Percentiles rank a stretch among this genome's conserved stretches.
Evolutionary conservation across 2,888 invertebrate genomes (phyloP).

Genomic region (Ceriagrion tenellum): DNA sequence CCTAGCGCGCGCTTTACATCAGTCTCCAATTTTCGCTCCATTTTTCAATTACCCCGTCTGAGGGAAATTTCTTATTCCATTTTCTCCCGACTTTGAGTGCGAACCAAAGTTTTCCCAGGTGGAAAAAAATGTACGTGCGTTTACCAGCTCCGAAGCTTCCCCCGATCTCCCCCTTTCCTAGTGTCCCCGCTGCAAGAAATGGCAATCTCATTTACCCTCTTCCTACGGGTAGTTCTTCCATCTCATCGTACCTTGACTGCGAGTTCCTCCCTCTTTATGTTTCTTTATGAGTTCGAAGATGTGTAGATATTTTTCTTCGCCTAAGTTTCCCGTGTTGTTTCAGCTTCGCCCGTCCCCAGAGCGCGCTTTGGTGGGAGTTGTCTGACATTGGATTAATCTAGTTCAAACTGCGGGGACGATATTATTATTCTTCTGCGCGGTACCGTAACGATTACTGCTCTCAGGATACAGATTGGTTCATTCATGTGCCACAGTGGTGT

Average conservation of each 20-base stretch:
- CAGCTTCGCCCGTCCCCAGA: too few relatives aligned
- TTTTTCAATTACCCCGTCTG: constrained; percentile 19
- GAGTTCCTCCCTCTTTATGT: too few relatives aligned
- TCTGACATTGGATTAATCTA: background rate
- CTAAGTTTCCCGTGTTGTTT: too few relatives aligned
- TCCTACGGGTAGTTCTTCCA: background rate
- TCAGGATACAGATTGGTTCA: background rate
- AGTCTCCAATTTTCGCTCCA: constrained; percentile 18
- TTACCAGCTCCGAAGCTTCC: background rate
- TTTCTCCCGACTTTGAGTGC: background rate
- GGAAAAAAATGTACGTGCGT: background rate
- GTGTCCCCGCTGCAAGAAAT: background rate
- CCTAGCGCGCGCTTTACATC: background rate
- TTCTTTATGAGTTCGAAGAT: too few relatives aligned
- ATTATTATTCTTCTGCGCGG: background rate
- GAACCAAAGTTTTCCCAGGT: background rate
- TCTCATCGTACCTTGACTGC: background rate
- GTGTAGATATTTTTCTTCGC: too few relatives aligned
- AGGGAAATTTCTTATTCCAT: constrained; percentile 12
- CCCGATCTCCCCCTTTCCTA: background rate
- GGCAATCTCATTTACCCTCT: background rate
- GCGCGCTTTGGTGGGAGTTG: too few relatives aligned
- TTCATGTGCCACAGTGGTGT: background rate
- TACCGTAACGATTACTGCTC: background rate
- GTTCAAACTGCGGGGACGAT: background rate